phyloP scores from a whole-genome alignment of 2,888 invertebrate genomes.

The Malthinus seriepunctatus region DNA sequence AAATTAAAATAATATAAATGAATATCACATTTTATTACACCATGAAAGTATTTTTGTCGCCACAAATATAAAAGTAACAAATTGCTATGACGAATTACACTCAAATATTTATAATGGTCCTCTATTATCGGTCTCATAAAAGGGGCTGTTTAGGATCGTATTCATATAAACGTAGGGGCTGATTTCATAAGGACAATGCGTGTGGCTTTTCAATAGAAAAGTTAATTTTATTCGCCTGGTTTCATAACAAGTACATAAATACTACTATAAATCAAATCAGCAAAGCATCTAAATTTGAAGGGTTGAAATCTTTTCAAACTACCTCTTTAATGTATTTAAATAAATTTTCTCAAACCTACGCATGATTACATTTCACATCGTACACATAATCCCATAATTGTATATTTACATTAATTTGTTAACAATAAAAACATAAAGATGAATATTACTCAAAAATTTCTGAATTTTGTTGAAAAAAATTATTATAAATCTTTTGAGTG shows the following conservation, averaged over 20 bases:
- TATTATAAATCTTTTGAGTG: no score
- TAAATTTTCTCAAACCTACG: no score
- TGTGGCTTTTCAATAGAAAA: constrained; percentile 31
- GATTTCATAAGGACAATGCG: constrained; percentile 25
- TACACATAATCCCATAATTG: no score
- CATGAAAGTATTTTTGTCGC: no score
- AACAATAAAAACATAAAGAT: no score
- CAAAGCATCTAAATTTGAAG: constrained; percentile 35
- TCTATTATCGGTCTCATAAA: constrained; percentile 31
- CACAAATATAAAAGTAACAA: constrained; percentile 1
- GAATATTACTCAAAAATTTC: no score
- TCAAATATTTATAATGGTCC: constrained; percentile 32
- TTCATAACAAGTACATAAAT: constrained; percentile 50
- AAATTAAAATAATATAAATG: no score
- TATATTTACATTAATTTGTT: no score
- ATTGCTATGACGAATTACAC: constrained; percentile 12
- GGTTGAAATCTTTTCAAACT: neutral
- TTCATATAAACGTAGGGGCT: constrained; percentile 22
- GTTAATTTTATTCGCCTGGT: constrained; percentile 41
- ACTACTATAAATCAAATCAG: constrained; percentile 49
- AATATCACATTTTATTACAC: no score
- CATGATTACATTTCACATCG: no score
- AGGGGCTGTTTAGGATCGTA: constrained; percentile 22
- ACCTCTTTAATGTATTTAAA: no score
- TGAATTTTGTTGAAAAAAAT: no score